Percentiles rank a stretch among this genome's conserved stretches.
These are phyloP conservation scores for Stegastes partitus DNA, from an alignment of 2,113 vertebrate species.

Conservation along the genomic window DNA sequence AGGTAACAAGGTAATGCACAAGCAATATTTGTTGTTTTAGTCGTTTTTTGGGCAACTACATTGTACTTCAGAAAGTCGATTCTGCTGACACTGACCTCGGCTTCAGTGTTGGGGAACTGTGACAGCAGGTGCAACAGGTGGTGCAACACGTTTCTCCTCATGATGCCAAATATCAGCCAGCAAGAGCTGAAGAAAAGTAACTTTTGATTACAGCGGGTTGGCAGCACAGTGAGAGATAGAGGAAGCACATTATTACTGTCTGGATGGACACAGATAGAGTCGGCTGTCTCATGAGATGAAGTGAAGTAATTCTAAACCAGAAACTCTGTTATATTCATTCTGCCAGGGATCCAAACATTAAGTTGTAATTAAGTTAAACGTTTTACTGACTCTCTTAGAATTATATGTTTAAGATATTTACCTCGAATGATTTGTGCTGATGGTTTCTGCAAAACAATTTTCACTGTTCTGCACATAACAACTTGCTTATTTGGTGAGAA, in stretches of 20 bases:
- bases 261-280: not conserved
- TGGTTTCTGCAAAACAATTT: too few species aligned
- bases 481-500: too few species aligned
- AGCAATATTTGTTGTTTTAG: not conserved
- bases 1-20: not conserved
- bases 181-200: not conserved
- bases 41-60: not conserved
- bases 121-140: slow-evolving; percentile 1
- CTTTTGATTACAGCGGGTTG: not conserved
- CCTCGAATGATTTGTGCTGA: too few species aligned
- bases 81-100: not conserved
- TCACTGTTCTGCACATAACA: too few species aligned
- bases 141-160: not conserved
- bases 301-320: not conserved
- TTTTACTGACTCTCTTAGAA: too few species aligned
- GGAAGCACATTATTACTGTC: not conserved
- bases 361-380: too few species aligned
- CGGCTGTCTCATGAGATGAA: not conserved
- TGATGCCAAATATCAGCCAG: slow-evolving; percentile 10
- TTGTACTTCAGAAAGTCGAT: not conserved
- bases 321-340: too few species aligned
- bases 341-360: too few species aligned
- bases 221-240: not conserved
- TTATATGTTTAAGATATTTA: too few species aligned
- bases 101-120: not conserved